Conservation (phyloP, 2,113 vertebrate genomes). For the Mesembrinibis cayennensis region DNA sequence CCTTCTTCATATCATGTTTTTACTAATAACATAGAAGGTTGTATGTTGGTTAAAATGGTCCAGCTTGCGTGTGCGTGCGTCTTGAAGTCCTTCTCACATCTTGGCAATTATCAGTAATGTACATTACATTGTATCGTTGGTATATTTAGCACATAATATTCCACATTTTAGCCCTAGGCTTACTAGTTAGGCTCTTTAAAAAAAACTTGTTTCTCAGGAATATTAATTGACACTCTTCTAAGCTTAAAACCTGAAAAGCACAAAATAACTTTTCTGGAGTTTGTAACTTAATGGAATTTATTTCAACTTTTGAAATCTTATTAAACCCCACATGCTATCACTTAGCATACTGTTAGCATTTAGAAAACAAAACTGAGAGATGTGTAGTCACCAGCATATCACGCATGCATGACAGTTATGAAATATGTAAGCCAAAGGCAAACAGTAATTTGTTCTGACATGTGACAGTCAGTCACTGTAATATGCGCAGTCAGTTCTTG, state of each 20-base stretch:
- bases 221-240: not conserved
- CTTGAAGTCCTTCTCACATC: not conserved
- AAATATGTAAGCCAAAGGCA: conserved; percentile 1
- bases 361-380: not conserved
- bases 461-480: not conserved
- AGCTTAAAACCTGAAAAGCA: not conserved
- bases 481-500: not conserved
- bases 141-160: not conserved
- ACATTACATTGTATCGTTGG: not conserved
- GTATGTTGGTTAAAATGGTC: not conserved
- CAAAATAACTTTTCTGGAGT: not conserved
- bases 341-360: not conserved
- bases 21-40: not conserved
- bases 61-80: not conserved
- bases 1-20: not conserved
- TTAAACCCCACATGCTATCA: not conserved
- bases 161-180: not conserved
- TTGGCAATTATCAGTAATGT: not conserved
- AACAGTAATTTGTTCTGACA: conserved; percentile 13
- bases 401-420: not conserved
- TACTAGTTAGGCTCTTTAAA: not conserved
- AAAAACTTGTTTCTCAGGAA: not conserved
- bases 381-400: not conserved
- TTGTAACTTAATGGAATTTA: not conserved
- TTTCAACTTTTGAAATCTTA: not conserved